These are phyloP conservation scores for Ophiodon elongatus DNA, from an alignment of 2,113 vertebrate species.

Conservation along the genomic window DNA sequence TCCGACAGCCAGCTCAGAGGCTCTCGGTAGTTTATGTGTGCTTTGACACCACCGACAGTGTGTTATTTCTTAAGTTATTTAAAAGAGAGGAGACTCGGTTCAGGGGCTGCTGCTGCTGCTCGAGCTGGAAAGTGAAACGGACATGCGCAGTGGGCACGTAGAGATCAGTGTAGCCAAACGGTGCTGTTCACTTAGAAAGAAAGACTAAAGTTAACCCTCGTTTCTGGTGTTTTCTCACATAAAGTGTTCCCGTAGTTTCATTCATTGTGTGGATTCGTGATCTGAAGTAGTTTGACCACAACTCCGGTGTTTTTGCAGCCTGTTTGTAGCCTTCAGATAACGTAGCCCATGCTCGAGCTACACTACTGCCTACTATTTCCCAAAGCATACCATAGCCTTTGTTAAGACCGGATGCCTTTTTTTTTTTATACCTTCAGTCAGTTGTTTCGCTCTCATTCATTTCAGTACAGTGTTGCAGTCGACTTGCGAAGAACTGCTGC, in stretches of 20 bases:
- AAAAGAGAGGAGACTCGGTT: slow-evolving; percentile 41
- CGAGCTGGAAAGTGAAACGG: slow-evolving; percentile 73
- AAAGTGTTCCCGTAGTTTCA: background rate
- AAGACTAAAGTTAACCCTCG: background rate
- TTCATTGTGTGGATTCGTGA: background rate
- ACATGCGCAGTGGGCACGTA: slow-evolving; percentile 76
- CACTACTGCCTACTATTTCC: background rate
- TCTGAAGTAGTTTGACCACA: background rate
- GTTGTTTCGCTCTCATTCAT: background rate
- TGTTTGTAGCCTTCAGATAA: background rate
- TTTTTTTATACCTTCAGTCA: background rate
- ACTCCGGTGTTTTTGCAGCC: background rate
- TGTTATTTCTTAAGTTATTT: slow-evolving; percentile 55
- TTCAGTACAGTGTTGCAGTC: background rate
- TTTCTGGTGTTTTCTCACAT: background rate
- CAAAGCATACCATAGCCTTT: background rate
- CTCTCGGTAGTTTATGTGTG: slow-evolving; percentile 1
- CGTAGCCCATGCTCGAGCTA: background rate
- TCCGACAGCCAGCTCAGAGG: background rate
- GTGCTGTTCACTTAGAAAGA: background rate
- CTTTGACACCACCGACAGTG: slow-evolving; percentile 3
- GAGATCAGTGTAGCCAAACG: slow-evolving; percentile 16
- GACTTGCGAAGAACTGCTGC: background rate
- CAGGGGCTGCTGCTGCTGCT: slow-evolving; percentile 44
- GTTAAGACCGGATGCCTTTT: background rate